phyloP scores from a whole-genome alignment of 2,888 invertebrate species.

The Oscheius sp. region DNA sequence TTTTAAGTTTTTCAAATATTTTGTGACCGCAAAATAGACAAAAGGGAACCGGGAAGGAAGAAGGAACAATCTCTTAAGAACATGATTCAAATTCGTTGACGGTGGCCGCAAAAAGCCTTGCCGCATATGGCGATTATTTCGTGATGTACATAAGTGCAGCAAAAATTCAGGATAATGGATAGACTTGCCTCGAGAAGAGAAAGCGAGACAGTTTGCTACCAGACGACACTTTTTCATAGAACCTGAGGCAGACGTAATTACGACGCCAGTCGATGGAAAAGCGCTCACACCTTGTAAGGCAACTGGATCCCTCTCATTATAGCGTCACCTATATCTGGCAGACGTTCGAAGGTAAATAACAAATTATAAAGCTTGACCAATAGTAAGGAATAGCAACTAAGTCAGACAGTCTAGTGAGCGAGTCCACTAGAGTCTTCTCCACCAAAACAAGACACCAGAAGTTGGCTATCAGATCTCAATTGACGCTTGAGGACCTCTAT shows the following conservation, averaged over 20 bases:
- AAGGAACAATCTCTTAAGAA: conserved; percentile 10
- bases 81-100: conserved; percentile 6
- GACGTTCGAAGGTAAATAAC: neutral
- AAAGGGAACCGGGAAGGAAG: too few relatives aligned
- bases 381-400: neutral
- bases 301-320: conserved; percentile 28
- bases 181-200: neutral
- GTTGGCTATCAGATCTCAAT: conserved; percentile 22
- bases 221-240: conserved; percentile 4
- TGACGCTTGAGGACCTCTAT: conserved; percentile 1
- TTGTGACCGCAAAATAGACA: too few relatives aligned
- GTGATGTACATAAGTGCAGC: too few relatives aligned
- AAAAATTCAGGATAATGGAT: conserved; percentile 21
- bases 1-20: too few relatives aligned
- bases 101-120: conserved; percentile 18
- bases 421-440: conserved; percentile 12
- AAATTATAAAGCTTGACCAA: neutral
- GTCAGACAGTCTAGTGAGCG: conserved; percentile 12
- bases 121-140: too few relatives aligned
- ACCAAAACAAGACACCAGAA: conserved; percentile 26
- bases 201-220: conserved; percentile 11
- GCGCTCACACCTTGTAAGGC: conserved; percentile 30
- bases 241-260: conserved; percentile 19
- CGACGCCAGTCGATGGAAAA: conserved; percentile 22
- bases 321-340: neutral